These are phyloP conservation scores for Ammospiza nelsoni DNA, from an alignment of 2,113 vertebrate species.

Conservation along the genomic window DNA sequence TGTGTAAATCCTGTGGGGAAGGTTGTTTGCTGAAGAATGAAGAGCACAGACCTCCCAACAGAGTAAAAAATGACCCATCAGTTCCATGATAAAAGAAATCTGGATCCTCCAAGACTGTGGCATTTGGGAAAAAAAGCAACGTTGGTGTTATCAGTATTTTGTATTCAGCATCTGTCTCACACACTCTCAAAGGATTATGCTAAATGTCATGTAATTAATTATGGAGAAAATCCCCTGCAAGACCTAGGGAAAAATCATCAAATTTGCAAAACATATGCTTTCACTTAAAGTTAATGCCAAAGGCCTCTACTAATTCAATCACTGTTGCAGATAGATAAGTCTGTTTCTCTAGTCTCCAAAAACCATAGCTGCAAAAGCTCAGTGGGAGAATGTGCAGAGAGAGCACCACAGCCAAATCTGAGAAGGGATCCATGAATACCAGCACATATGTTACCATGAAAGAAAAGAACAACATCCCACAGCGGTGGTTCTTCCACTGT, in stretches of 20 bases:
- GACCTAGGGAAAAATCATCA: not conserved
- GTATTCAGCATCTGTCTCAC: slow-evolving; percentile 51
- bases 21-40: not conserved
- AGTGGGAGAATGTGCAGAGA: not conserved
- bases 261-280: slow-evolving; percentile 24
- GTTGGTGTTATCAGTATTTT: slow-evolving; percentile 19
- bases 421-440: not conserved
- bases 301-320: not conserved
- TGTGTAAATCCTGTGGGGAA: not conserved
- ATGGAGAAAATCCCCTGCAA: not conserved
- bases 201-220: slow-evolving; percentile 49
- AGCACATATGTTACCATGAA: rapidly evolving
- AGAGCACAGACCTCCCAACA: not conserved
- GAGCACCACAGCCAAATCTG: not conserved
- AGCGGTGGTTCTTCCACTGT: not conserved
- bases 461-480: not conserved
- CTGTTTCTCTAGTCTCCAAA: not conserved
- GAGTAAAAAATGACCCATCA: slow-evolving; percentile 36
- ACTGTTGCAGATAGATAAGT: not conserved
- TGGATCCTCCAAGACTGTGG: not conserved
- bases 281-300: not conserved
- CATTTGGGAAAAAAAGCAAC: not conserved
- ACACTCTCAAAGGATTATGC: slow-evolving; percentile 43
- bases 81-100: not conserved
- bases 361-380: not conserved